Percentiles rank a stretch among this genome's conserved stretches.
These are phyloP conservation scores for Peromyscus attwateri DNA, from an alignment of 2,797 vertebrate species.

Conservation along the genomic window DNA sequence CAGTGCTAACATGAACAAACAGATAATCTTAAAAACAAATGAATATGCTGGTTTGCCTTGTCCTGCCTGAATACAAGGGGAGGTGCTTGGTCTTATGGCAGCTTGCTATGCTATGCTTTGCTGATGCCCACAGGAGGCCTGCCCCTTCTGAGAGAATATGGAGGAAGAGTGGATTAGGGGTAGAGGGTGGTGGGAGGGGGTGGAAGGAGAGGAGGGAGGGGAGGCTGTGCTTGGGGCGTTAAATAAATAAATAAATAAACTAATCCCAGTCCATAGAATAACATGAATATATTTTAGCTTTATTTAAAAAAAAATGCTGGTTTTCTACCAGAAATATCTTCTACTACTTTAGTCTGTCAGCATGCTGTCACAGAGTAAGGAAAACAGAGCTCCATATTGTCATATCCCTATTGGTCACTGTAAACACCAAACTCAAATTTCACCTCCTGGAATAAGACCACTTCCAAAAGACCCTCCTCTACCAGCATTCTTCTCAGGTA, in stretches of 20 bases:
- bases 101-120: neutral
- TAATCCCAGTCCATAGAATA: neutral
- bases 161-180: neutral
- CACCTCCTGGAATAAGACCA: neutral
- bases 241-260: neutral
- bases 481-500: neutral
- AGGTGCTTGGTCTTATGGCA: neutral
- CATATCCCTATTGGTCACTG: neutral
- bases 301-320: neutral
- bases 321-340: neutral
- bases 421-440: constrained; percentile 34
- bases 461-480: neutral
- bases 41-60: neutral
- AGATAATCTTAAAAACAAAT: constrained; percentile 41
- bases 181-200: neutral
- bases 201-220: neutral
- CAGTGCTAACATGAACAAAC: neutral
- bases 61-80: neutral
- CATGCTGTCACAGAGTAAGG: neutral
- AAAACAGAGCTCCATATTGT: neutral
- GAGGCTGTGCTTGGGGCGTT: neutral
- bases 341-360: neutral
- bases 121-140: neutral
- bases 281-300: constrained; percentile 19
- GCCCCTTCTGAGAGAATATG: neutral